Base-by-base conservation (phyloP, 2,113 vertebrate genomes). In the Boulengeromyrus knoepffleri region DNA sequence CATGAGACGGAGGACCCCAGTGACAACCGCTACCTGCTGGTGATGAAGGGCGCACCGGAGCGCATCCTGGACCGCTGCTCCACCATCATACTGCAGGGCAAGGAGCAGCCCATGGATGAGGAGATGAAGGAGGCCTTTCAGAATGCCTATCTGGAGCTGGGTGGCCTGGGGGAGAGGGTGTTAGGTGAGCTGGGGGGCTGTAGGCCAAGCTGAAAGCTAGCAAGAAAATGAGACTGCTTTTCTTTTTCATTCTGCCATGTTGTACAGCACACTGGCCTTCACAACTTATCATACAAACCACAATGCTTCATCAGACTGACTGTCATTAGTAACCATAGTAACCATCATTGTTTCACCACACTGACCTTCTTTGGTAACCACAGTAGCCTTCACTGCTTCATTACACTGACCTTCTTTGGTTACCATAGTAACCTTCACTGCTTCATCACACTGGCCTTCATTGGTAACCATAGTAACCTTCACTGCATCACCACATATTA, bases 1-100 rank as follows among this genome's bases (percentile, higher is more conserved):
- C 96, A 97, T 0, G 97, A 98, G 92, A 93, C 93, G 0, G 97
- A 97, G 53, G 97, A 97, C 1, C 95, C 95, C 89, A 95, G 92
- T 0, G 97, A 98, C 84, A 97, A 96, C 91, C 96, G 94, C 31
- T 98, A 97, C 96, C 93, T 98, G 92, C 94, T 98, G 92, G 97
- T 98, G 92, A 98, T 98, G 97, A 98, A 98, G 96, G 97, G 97
- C 0, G 97, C 97, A 0, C 97, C 97, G 0, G 97, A 98, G 91
- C 96, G 97, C 91, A 98, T 98, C 93, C 94, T 98, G 39, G 97
- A 98, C 92, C 96, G 97, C 90, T 97, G 97, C 92, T 93, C 97
- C 94, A 97, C 95, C 92, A 98, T 98, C 92, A 92, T 98, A 90
- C 0, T 97, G 21, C 97, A 98, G 93, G 97, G 97, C 93, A 97